phyloP scores from a whole-genome alignment of 2,888 invertebrate species.

The Epiblema foenella region DNA sequence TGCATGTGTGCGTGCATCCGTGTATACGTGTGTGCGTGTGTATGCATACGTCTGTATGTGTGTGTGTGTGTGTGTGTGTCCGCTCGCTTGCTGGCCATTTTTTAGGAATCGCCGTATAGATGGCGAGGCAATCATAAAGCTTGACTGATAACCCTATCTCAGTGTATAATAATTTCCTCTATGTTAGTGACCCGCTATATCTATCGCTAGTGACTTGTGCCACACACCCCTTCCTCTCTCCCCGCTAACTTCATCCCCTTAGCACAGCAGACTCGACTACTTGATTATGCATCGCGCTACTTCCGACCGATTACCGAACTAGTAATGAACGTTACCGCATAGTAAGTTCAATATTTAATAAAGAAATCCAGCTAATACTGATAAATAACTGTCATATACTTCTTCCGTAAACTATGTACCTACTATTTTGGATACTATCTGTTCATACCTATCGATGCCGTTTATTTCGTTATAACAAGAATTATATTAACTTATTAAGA shows the following conservation, averaged over 20 bases:
- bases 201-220: constrained; percentile 55
- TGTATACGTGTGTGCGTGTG: too few species aligned
- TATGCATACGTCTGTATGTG: too few species aligned
- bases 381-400: constrained; percentile 14
- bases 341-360: constrained; percentile 62
- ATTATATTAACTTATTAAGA: too few species aligned
- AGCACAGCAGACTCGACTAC: constrained; percentile 65
- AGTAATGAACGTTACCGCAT: constrained; percentile 75
- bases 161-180: too few species aligned
- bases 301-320: constrained; percentile 81
- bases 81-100: too few species aligned
- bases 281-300: constrained; percentile 82
- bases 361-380: constrained; percentile 22
- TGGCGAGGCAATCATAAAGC: too few species aligned
- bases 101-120: too few species aligned
- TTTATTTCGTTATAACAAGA: background rate
- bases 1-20: too few species aligned
- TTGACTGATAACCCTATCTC: too few species aligned
- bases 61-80: too few species aligned
- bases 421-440: background rate
- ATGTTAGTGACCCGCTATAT: background rate
- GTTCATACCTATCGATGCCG: background rate
- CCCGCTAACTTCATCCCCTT: constrained; percentile 46
- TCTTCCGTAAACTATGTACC: background rate
- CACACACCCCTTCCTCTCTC: constrained; percentile 53